Evolutionary conservation across 1,140 invertebrate genomes (phyloP), one percentile per base, ranked within the genome.

Genomic region (Drosophila nasuta): DNA sequence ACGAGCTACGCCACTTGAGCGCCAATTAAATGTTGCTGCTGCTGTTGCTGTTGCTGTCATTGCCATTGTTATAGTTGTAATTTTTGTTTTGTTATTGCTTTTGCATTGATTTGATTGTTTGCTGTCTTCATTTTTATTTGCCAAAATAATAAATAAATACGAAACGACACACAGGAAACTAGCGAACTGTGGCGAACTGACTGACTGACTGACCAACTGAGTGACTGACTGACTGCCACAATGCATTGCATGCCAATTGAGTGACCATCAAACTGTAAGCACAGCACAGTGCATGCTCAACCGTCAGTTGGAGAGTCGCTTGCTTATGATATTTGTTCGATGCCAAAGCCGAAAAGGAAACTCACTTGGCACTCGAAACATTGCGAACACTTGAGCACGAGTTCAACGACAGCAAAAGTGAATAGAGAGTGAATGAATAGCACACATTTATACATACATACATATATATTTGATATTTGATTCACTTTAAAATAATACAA

Each of bases 1-100:
- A 35, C 51, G 51, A 57, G 64, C 64, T 48, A 57, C 64, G 64
- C 51, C 28, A 57, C 52, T 67, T 56, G 64, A 67, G 52, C 64
- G 52, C 30, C 64, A 67, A 57, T 67, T 67, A 67, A 58, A 57
- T 57, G 52, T 67, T 63, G 45, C 33, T 63, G 13, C 35, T 33
- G 13, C 30, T 57, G 52, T 48, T 63, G 28, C 33, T 63, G 13
- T 46, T 33, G 13, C 30, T 56, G 49, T 28, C 17, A n/a, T 38
- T 38, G 35, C 7, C 35, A 38, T 38, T 38, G 35, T 38, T 33
- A 33, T 33, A 10, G 35, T 38, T 38, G 35, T 38, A 25, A 4
- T 25, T 25, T 25, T 25, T 25, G 15, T 58, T 2, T 43, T 51
- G 13, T 51, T 63, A 28, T 51, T 63, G 7, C 35, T 51, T 49